Conservation (phyloP, 2,888 invertebrate species). For the Arge pagana region DNA sequence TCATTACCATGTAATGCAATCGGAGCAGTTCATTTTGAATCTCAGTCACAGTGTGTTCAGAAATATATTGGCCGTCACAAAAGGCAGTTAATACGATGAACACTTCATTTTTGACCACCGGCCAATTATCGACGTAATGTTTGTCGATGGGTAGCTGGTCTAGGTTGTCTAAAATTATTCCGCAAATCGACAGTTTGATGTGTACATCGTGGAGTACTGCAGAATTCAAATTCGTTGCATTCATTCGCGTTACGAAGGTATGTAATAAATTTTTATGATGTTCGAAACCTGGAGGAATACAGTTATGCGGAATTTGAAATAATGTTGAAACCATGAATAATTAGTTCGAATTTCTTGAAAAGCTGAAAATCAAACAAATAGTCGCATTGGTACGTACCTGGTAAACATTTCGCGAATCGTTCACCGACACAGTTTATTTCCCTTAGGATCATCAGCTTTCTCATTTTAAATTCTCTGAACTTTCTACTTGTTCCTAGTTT, state of each 20-base stretch:
- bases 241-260: not conserved
- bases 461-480: too few species aligned
- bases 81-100: conserved; percentile 5
- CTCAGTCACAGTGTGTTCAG: conserved; percentile 3
- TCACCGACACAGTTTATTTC: not conserved
- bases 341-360: not conserved
- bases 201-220: not conserved
- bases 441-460: too few species aligned
- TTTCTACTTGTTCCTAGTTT: too few species aligned
- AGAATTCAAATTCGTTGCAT: not conserved
- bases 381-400: not conserved
- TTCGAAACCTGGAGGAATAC: not conserved
- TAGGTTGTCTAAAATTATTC: not conserved
- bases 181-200: conserved; percentile 4
- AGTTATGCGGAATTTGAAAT: not conserved
- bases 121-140: not conserved
- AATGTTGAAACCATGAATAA: not conserved
- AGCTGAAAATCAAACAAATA: not conserved
- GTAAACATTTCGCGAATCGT: not conserved
- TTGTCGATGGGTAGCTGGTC: not conserved
- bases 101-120: conserved; percentile 6
- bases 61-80: not conserved
- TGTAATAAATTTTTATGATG: conserved; percentile 8
- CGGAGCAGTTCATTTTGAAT: conserved; percentile 6
- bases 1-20: conserved; percentile 17